Evolutionary conservation across 2,797 vertebrate species (phyloP).

Genomic region (Nothura maculosa): DNA sequence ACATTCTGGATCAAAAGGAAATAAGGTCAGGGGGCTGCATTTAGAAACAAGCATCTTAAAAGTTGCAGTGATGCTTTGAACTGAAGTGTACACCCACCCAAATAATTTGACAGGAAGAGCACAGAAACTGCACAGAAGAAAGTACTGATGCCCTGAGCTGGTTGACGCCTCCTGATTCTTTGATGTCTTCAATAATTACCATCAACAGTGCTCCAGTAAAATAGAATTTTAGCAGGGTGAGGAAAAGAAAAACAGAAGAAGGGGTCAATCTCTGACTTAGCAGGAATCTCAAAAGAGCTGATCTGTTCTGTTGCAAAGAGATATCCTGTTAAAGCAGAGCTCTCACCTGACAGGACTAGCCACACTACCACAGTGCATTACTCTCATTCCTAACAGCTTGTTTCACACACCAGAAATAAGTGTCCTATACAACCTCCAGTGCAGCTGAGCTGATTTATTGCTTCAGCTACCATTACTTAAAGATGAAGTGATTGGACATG

Average conservation of each 20-base stretch:
- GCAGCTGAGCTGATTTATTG: neutral
- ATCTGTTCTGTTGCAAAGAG: neutral
- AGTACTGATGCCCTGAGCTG: neutral
- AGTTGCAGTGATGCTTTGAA: neutral
- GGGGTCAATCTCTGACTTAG: neutral
- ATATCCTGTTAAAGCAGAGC: neutral
- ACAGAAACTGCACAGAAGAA: neutral
- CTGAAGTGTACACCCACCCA: neutral
- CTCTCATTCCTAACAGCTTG: neutral
- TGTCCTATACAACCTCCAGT: neutral
- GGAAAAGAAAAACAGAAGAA: neutral
- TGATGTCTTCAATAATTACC: neutral
- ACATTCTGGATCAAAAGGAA: neutral
- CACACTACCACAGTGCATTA: neutral
- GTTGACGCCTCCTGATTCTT: neutral
- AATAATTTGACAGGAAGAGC: neutral
- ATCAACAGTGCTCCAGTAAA: neutral
- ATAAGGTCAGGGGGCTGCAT: neutral
- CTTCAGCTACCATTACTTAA: neutral
- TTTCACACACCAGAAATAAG: conserved; percentile 16
- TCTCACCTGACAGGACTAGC: neutral
- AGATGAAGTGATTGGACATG: neutral
- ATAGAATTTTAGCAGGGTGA: neutral
- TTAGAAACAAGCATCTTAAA: neutral
- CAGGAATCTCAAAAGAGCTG: neutral